A percentile compares a stretch with the other conserved stretches of the same genome.
Evolutionary conservation across 2,797 vertebrate genomes (phyloP).

Genomic region (Enteromius radiatus): DNA sequence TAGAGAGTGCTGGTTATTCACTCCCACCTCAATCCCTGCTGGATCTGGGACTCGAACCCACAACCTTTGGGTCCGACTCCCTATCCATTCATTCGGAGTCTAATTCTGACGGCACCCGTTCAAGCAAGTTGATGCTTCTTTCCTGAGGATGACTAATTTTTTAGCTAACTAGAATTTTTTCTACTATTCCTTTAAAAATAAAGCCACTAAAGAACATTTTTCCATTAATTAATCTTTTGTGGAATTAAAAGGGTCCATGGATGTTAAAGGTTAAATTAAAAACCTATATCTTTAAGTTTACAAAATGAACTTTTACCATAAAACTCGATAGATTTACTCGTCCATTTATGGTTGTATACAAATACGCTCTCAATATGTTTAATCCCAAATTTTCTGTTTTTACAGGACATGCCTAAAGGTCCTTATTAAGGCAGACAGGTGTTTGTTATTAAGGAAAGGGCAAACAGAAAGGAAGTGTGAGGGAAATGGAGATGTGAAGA

Average conservation of each 20-base stretch:
- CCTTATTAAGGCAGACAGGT: background rate
- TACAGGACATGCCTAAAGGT: background rate
- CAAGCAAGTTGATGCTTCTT: background rate
- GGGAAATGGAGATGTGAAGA: conserved; percentile 34
- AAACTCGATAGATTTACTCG: background rate
- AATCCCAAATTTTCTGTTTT: background rate
- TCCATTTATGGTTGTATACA: background rate
- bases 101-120: background rate
- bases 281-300: background rate
- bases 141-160: background rate
- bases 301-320: background rate
- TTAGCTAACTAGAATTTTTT: background rate
- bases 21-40: too few relatives aligned
- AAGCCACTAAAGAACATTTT: background rate
- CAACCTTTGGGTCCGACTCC: too few relatives aligned
- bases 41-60: too few relatives aligned
- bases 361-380: background rate
- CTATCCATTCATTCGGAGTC: too few relatives aligned
- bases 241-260: background rate
- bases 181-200: background rate
- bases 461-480: conserved; percentile 6
- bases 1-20: too few relatives aligned
- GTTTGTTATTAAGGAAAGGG: conserved; percentile 3
- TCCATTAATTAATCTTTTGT: background rate
- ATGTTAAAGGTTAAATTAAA: background rate